Evolutionary conservation across 2,113 vertebrate genomes (phyloP).

Genomic region (Lontra canadensis): DNA sequence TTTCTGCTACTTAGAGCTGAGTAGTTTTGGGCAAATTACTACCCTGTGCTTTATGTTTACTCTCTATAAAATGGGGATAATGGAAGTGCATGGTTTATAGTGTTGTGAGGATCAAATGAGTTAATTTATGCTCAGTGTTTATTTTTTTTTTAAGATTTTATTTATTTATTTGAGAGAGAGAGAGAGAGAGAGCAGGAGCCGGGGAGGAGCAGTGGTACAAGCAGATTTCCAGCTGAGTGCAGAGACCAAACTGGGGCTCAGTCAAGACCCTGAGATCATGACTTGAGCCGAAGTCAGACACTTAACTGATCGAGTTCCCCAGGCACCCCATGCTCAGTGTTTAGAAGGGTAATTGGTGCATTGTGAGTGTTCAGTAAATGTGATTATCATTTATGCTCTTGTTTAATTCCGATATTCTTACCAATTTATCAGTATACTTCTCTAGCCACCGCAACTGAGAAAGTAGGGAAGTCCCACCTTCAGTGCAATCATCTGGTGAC

Average conservation of each 20-base stretch:
- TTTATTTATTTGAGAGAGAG: not conserved
- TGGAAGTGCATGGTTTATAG: not conserved
- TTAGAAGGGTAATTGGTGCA: not conserved
- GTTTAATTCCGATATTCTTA: not conserved
- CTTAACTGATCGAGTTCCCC: not conserved
- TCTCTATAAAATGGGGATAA: not conserved
- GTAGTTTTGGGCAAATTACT: not conserved
- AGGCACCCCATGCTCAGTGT: not conserved
- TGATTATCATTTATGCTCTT: not conserved
- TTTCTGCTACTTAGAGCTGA: not conserved
- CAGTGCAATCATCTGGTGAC: not conserved
- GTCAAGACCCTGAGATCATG: not conserved
- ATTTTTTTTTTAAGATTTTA: not conserved
- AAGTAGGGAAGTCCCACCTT: not conserved
- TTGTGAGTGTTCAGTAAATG: not conserved
- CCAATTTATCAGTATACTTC: not conserved
- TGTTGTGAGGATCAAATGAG: constrained; percentile 12
- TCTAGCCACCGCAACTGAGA: not conserved
- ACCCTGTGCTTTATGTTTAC: not conserved
- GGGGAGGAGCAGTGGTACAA: not conserved
- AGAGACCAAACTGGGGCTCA: not conserved
- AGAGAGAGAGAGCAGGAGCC: not conserved
- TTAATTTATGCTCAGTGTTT: not conserved
- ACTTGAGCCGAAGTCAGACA: not conserved
- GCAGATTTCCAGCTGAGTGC: not conserved